These are phyloP conservation scores for Varanus salvator DNA, from an alignment of 2,113 vertebrate species.

Conservation along the genomic window DNA sequence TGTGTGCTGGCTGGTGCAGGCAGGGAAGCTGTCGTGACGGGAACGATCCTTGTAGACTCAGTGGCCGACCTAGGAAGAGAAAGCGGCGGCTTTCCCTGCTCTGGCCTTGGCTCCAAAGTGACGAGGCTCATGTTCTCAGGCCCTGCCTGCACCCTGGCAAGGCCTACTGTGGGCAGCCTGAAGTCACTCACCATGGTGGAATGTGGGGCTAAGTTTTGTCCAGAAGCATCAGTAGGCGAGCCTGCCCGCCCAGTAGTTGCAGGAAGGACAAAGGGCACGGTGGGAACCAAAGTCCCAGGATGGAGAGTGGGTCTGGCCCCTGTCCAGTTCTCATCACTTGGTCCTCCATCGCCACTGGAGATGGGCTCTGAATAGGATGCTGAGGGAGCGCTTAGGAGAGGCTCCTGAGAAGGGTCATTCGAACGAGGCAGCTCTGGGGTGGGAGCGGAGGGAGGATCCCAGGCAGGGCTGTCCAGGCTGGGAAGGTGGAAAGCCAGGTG, in stretches of 20 bases:
- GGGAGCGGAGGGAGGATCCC: neutral
- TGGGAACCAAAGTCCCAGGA: neutral
- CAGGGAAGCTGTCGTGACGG: neutral
- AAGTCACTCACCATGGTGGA: neutral
- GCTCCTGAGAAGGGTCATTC: constrained; percentile 6
- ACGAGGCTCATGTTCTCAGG: neutral
- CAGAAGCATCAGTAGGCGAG: neutral
- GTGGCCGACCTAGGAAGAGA: neutral
- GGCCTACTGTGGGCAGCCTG: neutral
- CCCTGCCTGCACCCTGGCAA: fast-evolving
- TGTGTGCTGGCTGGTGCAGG: fast-evolving
- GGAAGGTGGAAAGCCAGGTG: constrained; percentile 19
- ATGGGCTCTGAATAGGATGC: neutral
- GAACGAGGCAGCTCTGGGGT: neutral
- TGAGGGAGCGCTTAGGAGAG: neutral
- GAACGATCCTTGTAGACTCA: fast-evolving
- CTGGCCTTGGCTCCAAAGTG: fast-evolving
- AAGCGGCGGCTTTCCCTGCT: neutral
- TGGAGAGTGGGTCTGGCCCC: neutral
- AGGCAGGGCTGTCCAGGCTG: constrained; percentile 13
- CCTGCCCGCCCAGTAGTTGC: too few species aligned
- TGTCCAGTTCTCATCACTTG: neutral
- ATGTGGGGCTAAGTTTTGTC: neutral
- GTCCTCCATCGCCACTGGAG: neutral
- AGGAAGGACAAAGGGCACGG: neutral